A percentile compares a stretch with the other conserved stretches of the same genome.
phyloP scores from a whole-genome alignment of 2,113 vertebrate genomes.

The Acinonyx jubatus region DNA sequence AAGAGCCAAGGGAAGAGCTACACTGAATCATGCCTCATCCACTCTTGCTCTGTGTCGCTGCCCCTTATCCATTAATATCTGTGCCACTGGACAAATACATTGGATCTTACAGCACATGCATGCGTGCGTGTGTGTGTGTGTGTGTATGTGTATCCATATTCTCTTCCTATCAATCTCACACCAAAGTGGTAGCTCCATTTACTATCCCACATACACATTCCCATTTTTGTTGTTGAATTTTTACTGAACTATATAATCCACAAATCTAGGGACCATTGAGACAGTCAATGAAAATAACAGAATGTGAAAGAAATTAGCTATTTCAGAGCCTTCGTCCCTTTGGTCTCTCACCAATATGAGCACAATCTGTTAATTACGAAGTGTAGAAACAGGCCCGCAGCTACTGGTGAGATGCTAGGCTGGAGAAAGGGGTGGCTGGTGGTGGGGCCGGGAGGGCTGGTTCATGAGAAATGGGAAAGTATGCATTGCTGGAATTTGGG shows the following conservation, averaged over 20 bases:
- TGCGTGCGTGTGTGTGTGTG: background rate
- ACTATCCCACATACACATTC: background rate
- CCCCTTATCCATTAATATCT: background rate
- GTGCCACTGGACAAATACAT: background rate
- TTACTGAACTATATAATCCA: background rate
- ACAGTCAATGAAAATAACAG: background rate
- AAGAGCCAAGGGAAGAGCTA: no score
- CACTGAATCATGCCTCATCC: accelerated
- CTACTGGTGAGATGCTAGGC: background rate
- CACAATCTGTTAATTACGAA: background rate
- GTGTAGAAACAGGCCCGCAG: background rate
- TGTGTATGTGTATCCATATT: accelerated
- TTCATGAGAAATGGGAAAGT: background rate
- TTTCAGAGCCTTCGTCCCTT: background rate
- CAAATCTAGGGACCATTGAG: background rate
- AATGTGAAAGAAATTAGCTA: background rate
- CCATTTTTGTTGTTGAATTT: background rate
- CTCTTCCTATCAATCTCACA: background rate
- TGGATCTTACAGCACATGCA: background rate
- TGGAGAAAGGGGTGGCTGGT: background rate
- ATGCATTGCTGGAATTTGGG: background rate
- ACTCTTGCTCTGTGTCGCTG: background rate
- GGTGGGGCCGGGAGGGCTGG: no score
- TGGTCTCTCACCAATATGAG: background rate
- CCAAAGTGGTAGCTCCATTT: background rate